Evolutionary conservation across 2,888 invertebrate species (phyloP), one percentile per base, ranked within the genome.

Genomic region (Kuschelorhynchus macadamiae): DNA sequence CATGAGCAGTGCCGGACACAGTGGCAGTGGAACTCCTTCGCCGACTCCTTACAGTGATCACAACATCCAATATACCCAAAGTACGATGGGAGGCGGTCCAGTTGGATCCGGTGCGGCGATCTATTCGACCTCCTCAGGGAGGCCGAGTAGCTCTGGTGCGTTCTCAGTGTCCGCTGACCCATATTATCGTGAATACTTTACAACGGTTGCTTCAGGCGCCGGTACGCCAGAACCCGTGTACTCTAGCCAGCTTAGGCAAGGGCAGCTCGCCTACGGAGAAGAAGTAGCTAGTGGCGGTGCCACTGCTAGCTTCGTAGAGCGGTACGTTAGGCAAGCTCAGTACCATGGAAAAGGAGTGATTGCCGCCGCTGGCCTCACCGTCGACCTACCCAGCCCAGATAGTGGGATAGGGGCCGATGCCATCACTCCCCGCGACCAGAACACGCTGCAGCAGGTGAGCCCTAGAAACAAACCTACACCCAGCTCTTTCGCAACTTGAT

Each of bases 321-420:
- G 91, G 75, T 91, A 91, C 79, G 71, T 71, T 4, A 50, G 71
- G 20, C 71, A 71, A 64, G 81, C 83, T 49, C 84, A 84, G 56
- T 92, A 92, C 84, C 91, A 91, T 80, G 89, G 90, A 81, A 88
- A 91, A 85, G 87, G 91, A 80, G 87, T 90, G 81, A 88, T 93
- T 80, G 89, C 90, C 76, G 91, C 91, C 70, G 91, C 91, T 72
- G 94, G 94, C 42, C 90, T 96, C 76, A 95, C 95, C 55, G 96
- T 96, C 81, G 97, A 97, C 86, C 89, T 97, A 81, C 96, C 97
- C 21, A 96, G 96, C 77, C 96, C 96, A 21, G 97, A 97, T 86
- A 95, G 95, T 81, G 97, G 97, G 73, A 97, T 97, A 81, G 97
- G 97, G 72, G 94, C 95, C 36, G 95, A 96, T 81, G 94, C 95